Base-by-base conservation (phyloP, 1,140 invertebrate genomes). In the Wasmannia auropunctata region DNA sequence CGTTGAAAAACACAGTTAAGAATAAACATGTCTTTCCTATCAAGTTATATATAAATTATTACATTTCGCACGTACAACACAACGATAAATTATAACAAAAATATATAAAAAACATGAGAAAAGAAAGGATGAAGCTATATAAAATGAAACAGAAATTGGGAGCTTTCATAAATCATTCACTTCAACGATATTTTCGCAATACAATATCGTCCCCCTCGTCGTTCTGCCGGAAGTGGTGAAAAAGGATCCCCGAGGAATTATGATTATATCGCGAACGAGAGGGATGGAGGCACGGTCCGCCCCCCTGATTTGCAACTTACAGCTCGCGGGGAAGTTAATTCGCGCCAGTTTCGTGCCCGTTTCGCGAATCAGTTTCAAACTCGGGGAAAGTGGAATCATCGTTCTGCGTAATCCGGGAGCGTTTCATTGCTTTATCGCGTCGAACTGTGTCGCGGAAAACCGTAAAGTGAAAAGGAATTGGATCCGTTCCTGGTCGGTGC, bases 311-410 rank as follows among this genome's bases (percentile, higher is more conserved):
- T 31, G 63, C 65, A 72, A 69, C 63, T 81, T 81, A 43, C 40
- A 46, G 7, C 54, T 58, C 28, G 60, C 31, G 67, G 40, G 51
- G 58, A 83, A 83, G 69, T 83, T 83, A 74, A 83, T 58, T 70
- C 77, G 63, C 46, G 79, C 67, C 51, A 67, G 65, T 81, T 43
- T 70, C 77, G 63, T 34, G 79, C 67, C 51, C 51, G 65, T 81
- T 43, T 28, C 67, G 63, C 37, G 51, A 51, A 83, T 74, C 79
- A 72, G 51, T 72, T 81, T 81, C 37, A 83, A 83, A 83, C 67
- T 83, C 40, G 67, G 37, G n/a, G 43, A 54, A 83, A 83, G 79
- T 58, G 79, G 67, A 83, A 83, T 83, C 51, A 74, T 81, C 76
- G n/a, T 70, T 43, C n/a, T 40, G 51, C 19, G 28, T 72, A 83